phyloP scores from a whole-genome alignment of 1,140 invertebrate genomes.

The Berghia stephanieae region DNA sequence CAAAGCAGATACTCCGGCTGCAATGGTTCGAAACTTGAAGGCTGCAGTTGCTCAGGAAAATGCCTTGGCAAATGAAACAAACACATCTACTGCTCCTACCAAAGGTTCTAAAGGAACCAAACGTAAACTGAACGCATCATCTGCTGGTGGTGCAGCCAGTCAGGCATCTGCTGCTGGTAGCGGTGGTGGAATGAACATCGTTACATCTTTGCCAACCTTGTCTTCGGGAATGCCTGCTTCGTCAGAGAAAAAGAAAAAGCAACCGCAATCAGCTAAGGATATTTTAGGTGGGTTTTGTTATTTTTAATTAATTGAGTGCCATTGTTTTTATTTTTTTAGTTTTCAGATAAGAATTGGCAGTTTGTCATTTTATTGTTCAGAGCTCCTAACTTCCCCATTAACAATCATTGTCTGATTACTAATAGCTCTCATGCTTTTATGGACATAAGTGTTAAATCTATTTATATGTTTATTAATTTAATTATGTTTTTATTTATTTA shows the following conservation, averaged over 20 bases:
- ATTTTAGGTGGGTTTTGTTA: slow-evolving; percentile 6
- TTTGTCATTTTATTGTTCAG: no score
- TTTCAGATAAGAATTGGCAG: no score
- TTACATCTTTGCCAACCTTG: not conserved
- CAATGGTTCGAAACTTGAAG: no score
- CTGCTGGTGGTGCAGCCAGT: not conserved
- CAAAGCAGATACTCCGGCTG: slow-evolving; percentile 19
- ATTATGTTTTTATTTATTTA: no score
- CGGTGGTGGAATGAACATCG: not conserved
- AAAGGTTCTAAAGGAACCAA: slow-evolving; percentile 22
- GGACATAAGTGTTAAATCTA: no score
- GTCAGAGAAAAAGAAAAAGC: slow-evolving; percentile 29
- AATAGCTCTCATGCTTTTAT: no score
- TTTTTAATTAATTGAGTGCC: no score
- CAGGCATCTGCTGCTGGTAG: not conserved
- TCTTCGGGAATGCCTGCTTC: not conserved
- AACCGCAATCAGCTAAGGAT: slow-evolving; percentile 21
- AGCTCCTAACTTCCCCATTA: no score
- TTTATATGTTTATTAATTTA: no score
- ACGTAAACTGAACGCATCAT: not conserved
- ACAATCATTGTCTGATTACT: no score
- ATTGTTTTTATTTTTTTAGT: no score
- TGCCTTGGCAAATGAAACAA: not conserved
- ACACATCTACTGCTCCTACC: not conserved
- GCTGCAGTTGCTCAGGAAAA: no score